phyloP scores from a whole-genome alignment of 2,888 invertebrate species.

The Oscheius sp. region DNA sequence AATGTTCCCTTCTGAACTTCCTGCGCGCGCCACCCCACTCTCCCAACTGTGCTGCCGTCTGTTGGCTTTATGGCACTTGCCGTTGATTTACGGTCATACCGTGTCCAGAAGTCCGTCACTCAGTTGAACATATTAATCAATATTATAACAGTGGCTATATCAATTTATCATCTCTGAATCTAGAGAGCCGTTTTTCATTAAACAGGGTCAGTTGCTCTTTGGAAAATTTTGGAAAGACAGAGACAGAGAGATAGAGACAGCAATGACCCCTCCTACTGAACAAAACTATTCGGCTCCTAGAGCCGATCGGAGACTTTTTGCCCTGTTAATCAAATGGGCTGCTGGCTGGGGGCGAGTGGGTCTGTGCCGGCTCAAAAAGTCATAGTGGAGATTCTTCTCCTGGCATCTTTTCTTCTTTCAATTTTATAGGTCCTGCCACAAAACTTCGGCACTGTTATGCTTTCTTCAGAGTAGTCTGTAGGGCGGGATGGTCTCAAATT shows the following conservation, averaged over 20 bases:
- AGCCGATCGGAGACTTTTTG: no score
- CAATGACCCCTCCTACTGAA: no score
- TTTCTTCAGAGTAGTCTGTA: not conserved
- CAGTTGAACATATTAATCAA: slow-evolving; percentile 5
- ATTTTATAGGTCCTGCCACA: not conserved
- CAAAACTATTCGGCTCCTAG: no score
- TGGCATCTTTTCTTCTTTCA: not conserved
- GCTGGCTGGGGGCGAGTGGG: no score
- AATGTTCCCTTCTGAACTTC: not conserved
- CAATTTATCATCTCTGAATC: slow-evolving; percentile 1
- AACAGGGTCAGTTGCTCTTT: no score
- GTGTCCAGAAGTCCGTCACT: not conserved
- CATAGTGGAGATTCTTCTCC: no score
- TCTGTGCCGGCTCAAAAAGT: no score
- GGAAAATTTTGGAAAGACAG: no score
- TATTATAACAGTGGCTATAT: not conserved
- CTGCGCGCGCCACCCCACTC: slow-evolving; percentile 1
- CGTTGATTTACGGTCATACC: slow-evolving; percentile 29
- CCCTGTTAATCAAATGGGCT: no score
- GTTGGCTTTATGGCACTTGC: slow-evolving; percentile 28
- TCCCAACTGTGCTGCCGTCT: slow-evolving; percentile 2
- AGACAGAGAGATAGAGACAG: no score
- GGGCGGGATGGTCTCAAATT: not conserved
- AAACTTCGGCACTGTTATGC: not conserved
- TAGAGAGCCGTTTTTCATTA: no score